A percentile compares a stretch with the other conserved stretches of the same genome.
Conservation (phyloP, 2,113 vertebrate species). For the Piaya cayana region DNA sequence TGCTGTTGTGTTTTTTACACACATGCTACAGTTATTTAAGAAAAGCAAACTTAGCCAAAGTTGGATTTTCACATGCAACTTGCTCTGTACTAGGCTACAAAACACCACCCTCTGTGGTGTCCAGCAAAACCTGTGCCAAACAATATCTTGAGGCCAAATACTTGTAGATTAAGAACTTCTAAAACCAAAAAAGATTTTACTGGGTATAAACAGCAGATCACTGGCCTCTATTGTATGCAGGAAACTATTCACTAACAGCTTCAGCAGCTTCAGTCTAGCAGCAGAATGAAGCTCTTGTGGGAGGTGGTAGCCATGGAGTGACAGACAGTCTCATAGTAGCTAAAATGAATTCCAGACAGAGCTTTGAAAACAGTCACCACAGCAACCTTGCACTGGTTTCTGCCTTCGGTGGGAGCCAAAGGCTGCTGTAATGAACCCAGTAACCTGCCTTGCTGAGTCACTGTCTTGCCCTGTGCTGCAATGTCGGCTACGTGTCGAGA, state of each 20-base stretch:
- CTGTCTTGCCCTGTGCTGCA: background rate
- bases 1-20: background rate
- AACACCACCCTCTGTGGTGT: background rate
- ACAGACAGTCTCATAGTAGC: slow-evolving; percentile 53
- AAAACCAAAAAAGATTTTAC: background rate
- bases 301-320: slow-evolving; percentile 53
- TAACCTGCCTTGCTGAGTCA: slow-evolving; percentile 27
- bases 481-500: background rate
- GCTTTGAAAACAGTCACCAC: slow-evolving; percentile 52
- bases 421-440: background rate
- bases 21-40: background rate
- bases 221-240: slow-evolving; percentile 21
- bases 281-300: slow-evolving; percentile 26
- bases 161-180: background rate
- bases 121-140: slow-evolving; percentile 7
- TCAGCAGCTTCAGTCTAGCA: slow-evolving; percentile 29
- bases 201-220: background rate
- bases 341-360: slow-evolving; percentile 49
- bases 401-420: background rate
- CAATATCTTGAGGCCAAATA: background rate
- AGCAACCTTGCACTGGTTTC: slow-evolving; percentile 45
- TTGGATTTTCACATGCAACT: background rate
- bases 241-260: background rate
- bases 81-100: background rate
- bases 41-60: background rate